These are phyloP conservation scores for Astatotilapia flaviijosephi DNA, from an alignment of 2,113 vertebrate species.

Conservation along the genomic window DNA sequence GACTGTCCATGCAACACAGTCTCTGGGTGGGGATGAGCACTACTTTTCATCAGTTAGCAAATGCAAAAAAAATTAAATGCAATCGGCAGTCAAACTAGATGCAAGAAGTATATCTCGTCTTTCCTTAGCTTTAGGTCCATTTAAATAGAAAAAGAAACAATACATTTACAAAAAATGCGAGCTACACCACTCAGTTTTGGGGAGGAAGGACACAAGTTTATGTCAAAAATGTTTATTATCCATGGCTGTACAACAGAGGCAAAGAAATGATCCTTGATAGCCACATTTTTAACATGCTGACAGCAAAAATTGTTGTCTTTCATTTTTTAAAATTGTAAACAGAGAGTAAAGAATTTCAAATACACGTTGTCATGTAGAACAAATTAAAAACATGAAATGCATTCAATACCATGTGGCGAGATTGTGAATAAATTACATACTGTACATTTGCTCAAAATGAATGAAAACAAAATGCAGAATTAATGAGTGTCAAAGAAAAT, in stretches of 20 bases:
- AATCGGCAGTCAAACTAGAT: not conserved
- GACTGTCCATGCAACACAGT: not conserved
- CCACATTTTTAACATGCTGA: constrained; percentile 56
- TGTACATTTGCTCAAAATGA: constrained; percentile 25
- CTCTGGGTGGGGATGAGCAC: not conserved
- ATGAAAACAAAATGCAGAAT: constrained; percentile 23
- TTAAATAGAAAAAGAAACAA: not conserved
- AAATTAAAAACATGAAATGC: constrained; percentile 10
- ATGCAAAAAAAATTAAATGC: not conserved
- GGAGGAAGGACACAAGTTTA: constrained; percentile 23
- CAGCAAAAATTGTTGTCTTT: constrained; percentile 27
- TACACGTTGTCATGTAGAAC: not conserved
- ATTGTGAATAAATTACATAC: constrained; percentile 18
- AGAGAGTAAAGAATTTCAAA: constrained; percentile 15
- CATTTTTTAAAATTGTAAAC: constrained; percentile 7
- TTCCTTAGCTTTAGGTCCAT: not conserved
- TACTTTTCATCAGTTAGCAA: not conserved
- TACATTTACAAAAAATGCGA: not conserved
- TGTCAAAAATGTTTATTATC: constrained; percentile 54
- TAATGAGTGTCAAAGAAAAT: not conserved
- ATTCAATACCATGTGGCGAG: constrained; percentile 3
- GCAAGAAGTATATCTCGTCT: not conserved
- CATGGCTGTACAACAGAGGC: constrained; percentile 49
- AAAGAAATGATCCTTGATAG: constrained; percentile 45
- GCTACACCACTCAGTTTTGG: not conserved